Conservation (phyloP, 2,888 invertebrate species). For the Sphaerophoria taeniata region DNA sequence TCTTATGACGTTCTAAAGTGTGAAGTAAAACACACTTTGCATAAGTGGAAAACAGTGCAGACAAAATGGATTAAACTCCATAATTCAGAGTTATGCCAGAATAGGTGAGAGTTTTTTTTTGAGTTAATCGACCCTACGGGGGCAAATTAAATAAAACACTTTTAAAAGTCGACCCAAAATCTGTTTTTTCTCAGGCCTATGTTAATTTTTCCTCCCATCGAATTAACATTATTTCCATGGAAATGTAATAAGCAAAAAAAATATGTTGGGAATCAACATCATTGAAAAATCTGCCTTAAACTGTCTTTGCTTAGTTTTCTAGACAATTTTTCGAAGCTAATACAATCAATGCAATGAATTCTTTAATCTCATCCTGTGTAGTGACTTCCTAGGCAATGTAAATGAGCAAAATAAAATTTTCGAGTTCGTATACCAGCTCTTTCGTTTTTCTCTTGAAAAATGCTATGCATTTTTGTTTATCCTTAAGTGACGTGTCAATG, state of each 20-base stretch:
- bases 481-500: neutral
- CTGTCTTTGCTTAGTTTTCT: too few species aligned
- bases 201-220: too few species aligned
- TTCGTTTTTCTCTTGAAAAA: neutral
- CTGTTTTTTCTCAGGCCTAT: too few species aligned
- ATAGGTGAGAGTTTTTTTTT: neutral
- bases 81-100: neutral
- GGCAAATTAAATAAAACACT: neutral
- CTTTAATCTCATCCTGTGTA: too few species aligned
- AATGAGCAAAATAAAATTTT: neutral
- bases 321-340: too few species aligned
- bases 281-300: too few species aligned
- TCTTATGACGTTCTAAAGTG: conserved; percentile 3
- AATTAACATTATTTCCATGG: too few species aligned
- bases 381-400: neutral
- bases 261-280: too few species aligned
- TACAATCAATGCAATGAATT: too few species aligned
- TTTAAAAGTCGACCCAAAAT: neutral
- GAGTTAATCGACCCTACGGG: neutral
- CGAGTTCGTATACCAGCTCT: conserved; percentile 4
- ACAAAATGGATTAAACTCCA: neutral
- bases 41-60: neutral
- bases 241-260: too few species aligned
- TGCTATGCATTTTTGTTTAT: neutral
- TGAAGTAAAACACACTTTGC: neutral